Evolutionary conservation across 2,888 invertebrate species (phyloP).

Genomic region (Tryphoninae sp.): DNA sequence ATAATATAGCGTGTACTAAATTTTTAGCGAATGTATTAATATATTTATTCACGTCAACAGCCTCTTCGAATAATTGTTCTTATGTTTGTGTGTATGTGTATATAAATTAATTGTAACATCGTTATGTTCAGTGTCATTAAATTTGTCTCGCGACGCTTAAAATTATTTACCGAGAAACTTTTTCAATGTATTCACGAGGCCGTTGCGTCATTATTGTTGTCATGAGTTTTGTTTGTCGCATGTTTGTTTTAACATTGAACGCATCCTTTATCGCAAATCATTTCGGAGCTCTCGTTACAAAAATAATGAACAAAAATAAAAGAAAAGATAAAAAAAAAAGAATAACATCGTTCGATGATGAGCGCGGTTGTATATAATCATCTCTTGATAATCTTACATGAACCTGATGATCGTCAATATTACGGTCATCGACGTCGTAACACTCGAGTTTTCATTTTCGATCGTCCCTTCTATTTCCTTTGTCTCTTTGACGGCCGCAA

Average conservation of each 20-base stretch:
- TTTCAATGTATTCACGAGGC: slow-evolving; percentile 45
- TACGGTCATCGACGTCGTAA: slow-evolving; percentile 17
- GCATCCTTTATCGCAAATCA: slow-evolving; percentile 70
- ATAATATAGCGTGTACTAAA: slow-evolving; percentile 16
- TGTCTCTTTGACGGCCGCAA: slow-evolving; percentile 63
- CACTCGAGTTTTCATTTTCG: slow-evolving; percentile 45
- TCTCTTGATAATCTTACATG: slow-evolving; percentile 36
- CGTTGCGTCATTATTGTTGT: slow-evolving; percentile 46
- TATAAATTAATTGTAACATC: slow-evolving; percentile 49
- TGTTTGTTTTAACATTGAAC: slow-evolving; percentile 71
- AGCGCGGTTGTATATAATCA: slow-evolving; percentile 46
- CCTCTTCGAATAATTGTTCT: slow-evolving; percentile 51
- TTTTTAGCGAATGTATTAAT: slow-evolving; percentile 60
- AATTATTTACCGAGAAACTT: slow-evolving; percentile 42
- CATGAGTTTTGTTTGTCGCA: slow-evolving; percentile 59
- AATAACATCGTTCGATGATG: slow-evolving; percentile 68
- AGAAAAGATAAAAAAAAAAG: background rate
- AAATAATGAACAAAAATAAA: slow-evolving; percentile 47
- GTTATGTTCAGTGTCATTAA: slow-evolving; percentile 29
- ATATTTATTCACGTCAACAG: slow-evolving; percentile 62
- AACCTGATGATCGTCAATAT: slow-evolving; percentile 32
- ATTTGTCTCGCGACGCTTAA: slow-evolving; percentile 46
- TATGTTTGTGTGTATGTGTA: slow-evolving; percentile 36
- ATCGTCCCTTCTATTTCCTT: slow-evolving; percentile 60
- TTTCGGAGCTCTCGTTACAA: slow-evolving; percentile 68